Conservation (phyloP, 2,888 invertebrate genomes). For the Hypsopygia costalis region DNA sequence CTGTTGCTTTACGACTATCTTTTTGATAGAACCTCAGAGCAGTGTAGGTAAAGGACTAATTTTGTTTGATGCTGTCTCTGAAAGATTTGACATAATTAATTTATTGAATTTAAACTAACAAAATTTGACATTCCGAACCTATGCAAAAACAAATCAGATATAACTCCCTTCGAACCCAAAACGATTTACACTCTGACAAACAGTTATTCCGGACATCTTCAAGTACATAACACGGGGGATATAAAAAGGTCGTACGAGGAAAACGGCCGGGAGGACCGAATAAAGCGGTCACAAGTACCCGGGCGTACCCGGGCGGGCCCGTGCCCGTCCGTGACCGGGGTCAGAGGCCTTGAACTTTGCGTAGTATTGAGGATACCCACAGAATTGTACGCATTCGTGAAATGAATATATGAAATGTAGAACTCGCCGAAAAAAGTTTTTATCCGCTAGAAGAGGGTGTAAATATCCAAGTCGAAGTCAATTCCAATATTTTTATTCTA, state of each 20-base stretch:
- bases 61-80: too few species aligned
- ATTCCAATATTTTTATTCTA: too few species aligned
- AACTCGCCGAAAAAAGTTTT: conserved; percentile 3
- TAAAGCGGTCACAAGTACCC: neutral
- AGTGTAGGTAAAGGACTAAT: too few species aligned
- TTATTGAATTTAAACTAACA: too few species aligned
- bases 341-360: conserved; percentile 1
- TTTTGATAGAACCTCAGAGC: too few species aligned
- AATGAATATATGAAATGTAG: neutral
- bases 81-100: too few species aligned
- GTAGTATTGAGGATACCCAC: neutral
- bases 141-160: too few species aligned
- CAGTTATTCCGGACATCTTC: neutral
- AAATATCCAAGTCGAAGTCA: too few species aligned
- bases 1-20: too few species aligned
- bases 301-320: neutral
- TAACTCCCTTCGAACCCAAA: too few species aligned
- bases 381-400: neutral
- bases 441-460: conserved; percentile 1
- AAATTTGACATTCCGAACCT: too few species aligned
- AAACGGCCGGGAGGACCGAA: neutral
- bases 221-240: neutral
- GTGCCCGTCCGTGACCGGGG: neutral
- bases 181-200: neutral
- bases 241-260: conserved; percentile 1